These are phyloP conservation scores for Parascotia fuliginaria DNA, from an alignment of 2,888 invertebrate genomes.

Conservation along the genomic window DNA sequence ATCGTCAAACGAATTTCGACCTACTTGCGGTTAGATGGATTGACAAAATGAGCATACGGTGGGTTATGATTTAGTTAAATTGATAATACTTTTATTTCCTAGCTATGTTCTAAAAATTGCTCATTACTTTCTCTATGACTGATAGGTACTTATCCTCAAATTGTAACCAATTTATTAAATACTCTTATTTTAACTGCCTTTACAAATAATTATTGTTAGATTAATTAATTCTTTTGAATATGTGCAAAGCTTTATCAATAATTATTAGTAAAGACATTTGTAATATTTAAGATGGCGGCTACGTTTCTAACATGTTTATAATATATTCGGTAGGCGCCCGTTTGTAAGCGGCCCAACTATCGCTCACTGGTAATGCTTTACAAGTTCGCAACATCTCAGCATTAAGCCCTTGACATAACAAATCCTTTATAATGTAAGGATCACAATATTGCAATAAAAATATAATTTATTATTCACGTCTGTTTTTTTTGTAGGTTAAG, in stretches of 20 bases:
- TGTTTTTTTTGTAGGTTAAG: slow-evolving; percentile 32
- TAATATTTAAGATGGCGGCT: slow-evolving; percentile 27
- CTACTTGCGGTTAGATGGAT: too few relatives aligned
- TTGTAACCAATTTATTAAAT: too few relatives aligned
- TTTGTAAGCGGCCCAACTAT: slow-evolving; percentile 54
- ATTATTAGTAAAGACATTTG: neutral
- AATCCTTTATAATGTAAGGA: slow-evolving; percentile 31
- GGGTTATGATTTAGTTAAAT: too few relatives aligned
- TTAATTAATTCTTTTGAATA: neutral
- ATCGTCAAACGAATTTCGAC: too few relatives aligned
- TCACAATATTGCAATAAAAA: slow-evolving; percentile 29
- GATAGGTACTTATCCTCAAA: too few relatives aligned
- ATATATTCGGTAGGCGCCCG: slow-evolving; percentile 45
- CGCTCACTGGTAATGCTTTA: slow-evolving; percentile 63
- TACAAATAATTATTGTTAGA: neutral
- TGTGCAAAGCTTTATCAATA: neutral
- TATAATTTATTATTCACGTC: slow-evolving; percentile 25
- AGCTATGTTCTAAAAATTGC: too few relatives aligned
- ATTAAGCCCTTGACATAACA: slow-evolving; percentile 20
- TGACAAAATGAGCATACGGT: too few relatives aligned
- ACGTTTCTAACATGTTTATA: slow-evolving; percentile 40
- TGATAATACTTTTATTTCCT: too few relatives aligned
- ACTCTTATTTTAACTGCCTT: neutral
- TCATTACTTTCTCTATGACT: too few relatives aligned
- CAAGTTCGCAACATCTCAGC: slow-evolving; percentile 25